phyloP scores from a whole-genome alignment of 1,140 invertebrate species.

The Stegodyphus dumicola region DNA sequence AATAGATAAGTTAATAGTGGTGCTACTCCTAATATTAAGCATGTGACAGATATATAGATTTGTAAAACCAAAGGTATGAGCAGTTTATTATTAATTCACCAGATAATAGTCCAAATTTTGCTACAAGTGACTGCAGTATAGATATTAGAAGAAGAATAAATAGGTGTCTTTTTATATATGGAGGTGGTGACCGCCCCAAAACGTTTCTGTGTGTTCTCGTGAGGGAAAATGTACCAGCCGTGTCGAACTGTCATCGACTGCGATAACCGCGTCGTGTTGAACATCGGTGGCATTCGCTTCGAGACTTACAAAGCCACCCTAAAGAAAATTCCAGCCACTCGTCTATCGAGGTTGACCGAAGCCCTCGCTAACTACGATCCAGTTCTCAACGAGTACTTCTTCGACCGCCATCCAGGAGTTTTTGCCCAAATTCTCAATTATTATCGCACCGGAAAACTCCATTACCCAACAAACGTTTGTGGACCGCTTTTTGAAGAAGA shows the following conservation, averaged over 20 bases:
- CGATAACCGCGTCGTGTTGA: constrained; percentile 97
- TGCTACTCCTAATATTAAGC: too few species aligned
- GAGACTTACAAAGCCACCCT: constrained; percentile 94
- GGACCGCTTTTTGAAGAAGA: constrained; percentile 88
- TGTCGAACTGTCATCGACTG: constrained; percentile 78
- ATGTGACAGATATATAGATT: not conserved
- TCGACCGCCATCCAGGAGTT: constrained; percentile 97
- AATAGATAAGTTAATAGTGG: too few species aligned
- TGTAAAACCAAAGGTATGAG: not conserved
- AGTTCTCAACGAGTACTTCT: constrained; percentile 98
- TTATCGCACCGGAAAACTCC: constrained; percentile 80
- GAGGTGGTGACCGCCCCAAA: not conserved
- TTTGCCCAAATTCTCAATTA: constrained; percentile 82
- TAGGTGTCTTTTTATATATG: not conserved
- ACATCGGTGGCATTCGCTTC: constrained; percentile 97
- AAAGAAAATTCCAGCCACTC: constrained; percentile 94
- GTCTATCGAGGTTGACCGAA: constrained; percentile 88
- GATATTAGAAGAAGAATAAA: not conserved
- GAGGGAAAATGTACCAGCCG: constrained; percentile 63
- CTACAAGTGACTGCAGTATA: not conserved
- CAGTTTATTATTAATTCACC: not conserved
- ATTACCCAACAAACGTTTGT: constrained; percentile 87
- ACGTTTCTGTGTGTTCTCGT: not conserved
- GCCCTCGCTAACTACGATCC: constrained; percentile 89
- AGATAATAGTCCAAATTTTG: not conserved